Percentiles rank a stretch among this genome's conserved stretches.
Conservation (phyloP, 1,140 invertebrate species). For the Bombus vancouverensis region DNA sequence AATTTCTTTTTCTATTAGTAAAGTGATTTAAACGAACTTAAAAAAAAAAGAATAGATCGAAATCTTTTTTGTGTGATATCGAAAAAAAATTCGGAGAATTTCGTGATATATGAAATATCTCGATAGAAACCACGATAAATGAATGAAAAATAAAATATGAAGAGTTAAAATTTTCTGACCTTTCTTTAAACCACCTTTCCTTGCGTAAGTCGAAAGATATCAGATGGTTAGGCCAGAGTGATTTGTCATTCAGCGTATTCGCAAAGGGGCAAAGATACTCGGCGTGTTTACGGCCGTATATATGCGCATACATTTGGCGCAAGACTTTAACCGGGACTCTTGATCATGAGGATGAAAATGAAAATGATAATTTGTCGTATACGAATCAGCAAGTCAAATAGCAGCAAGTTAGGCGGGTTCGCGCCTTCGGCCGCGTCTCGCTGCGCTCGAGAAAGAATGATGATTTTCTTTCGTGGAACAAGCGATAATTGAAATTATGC, state of each 20-base stretch:
- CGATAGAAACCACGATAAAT: background rate
- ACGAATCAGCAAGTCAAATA: constrained; percentile 56
- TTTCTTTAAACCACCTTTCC: background rate
- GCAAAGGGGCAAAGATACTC: constrained; percentile 51
- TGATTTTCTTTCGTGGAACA: constrained; percentile 27
- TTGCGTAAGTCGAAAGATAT: background rate
- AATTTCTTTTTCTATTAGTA: background rate
- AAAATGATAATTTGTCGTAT: constrained; percentile 58
- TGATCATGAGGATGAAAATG: constrained; percentile 52
- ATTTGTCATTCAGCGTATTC: constrained; percentile 48
- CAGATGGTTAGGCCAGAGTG: constrained; percentile 13
- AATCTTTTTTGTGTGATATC: background rate
- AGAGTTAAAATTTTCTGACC: too few species aligned
- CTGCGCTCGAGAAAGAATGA: constrained; percentile 26
- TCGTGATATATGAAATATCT: background rate
- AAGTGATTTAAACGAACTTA: too few species aligned
- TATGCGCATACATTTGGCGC: constrained; percentile 55
- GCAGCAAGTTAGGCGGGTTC: constrained; percentile 15
- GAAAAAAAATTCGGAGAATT: background rate
- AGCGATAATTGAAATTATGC: constrained; percentile 36
- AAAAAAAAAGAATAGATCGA: background rate
- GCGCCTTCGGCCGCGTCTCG: background rate
- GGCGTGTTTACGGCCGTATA: constrained; percentile 48
- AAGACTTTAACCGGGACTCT: constrained; percentile 49
- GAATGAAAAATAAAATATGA: background rate